Base-by-base conservation (phyloP, 2,113 vertebrate genomes). In the Plotosus lineatus region DNA sequence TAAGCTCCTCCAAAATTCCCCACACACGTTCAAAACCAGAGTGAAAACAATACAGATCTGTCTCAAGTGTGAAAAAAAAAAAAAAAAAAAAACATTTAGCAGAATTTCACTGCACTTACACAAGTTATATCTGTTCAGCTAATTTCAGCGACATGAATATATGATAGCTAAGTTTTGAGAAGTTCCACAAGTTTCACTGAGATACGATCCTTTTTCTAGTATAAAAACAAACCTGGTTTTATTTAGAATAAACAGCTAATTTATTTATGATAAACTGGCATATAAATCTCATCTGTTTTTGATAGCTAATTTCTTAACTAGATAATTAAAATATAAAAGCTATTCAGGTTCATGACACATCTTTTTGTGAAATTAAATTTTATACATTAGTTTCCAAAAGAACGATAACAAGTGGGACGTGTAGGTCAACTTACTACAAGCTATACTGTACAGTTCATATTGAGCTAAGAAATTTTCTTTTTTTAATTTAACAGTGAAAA, bases 151-250 rank as follows among this genome's bases (percentile, higher is more conserved):
- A 23, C 1, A 21, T 42, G 0, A 4, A 38, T 63, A 4, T 65
- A 4, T 23, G 61, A 7, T 65, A 38, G 19, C 33, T 65, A 38
- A 65, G 38, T 60, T 60, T 56, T n/a, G n/a, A n/a, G n/a, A n/a
- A n/a, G n/a, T n/a, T n/a, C n/a, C n/a, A n/a, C n/a, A n/a, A n/a
- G n/a, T n/a, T n/a, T n/a, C n/a, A n/a, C n/a, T n/a, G n/a, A n/a
- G n/a, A n/a, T n/a, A n/a, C n/a, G n/a, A n/a, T n/a, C n/a, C n/a
- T 56, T 33, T 61, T 61, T 61, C 58, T 61, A 61, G 58, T 61
- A 61, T 61, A 61, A 33, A 19, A 28, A 12, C 3, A 0, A 7
- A 61, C 14, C 10, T 2, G 17, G 33, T 61, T 61, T 33, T 61
- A 33, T 61, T 15, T 31, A 60, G 11, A 26, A 26, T 6, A 28